phyloP scores from a whole-genome alignment of 2,797 vertebrate species.

The Peromyscus melanophrys region DNA sequence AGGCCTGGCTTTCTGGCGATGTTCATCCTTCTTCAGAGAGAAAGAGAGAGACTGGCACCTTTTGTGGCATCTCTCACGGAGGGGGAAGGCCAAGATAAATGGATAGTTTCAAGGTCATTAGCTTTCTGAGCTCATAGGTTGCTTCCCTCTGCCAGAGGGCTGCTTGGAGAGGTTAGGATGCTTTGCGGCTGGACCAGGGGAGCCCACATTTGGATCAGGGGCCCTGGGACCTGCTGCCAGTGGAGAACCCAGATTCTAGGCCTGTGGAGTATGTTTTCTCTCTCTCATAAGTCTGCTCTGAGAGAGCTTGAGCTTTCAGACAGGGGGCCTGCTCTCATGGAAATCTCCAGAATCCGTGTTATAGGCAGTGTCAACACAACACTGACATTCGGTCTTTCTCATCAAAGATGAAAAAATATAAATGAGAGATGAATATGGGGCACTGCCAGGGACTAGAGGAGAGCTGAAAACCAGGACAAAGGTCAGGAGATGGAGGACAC shows the following conservation, averaged over 20 bases:
- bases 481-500: rapidly evolving
- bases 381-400: not conserved
- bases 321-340: not conserved
- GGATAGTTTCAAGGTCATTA: constrained; percentile 90
- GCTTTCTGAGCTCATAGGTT: constrained; percentile 85
- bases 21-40: constrained; percentile 81
- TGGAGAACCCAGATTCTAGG: constrained; percentile 85
- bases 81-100: constrained; percentile 90
- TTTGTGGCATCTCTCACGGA: constrained; percentile 87
- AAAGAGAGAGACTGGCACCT: constrained; percentile 83
- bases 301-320: not conserved
- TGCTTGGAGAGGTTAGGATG: constrained; percentile 88
- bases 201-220: constrained; percentile 86
- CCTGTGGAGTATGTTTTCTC: constrained; percentile 51
- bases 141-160: constrained; percentile 86
- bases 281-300: not conserved
- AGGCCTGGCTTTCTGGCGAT: constrained; percentile 75
- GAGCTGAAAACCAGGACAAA: not conserved
- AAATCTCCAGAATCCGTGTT: not conserved
- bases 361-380: not conserved
- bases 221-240: constrained; percentile 86
- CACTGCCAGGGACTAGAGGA: not conserved
- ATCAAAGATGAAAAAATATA: not conserved
- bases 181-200: constrained; percentile 86
- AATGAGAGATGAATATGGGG: not conserved